These are phyloP conservation scores for Ptychoptera contaminata DNA, from an alignment of 2,888 invertebrate genomes.

Conservation along the genomic window DNA sequence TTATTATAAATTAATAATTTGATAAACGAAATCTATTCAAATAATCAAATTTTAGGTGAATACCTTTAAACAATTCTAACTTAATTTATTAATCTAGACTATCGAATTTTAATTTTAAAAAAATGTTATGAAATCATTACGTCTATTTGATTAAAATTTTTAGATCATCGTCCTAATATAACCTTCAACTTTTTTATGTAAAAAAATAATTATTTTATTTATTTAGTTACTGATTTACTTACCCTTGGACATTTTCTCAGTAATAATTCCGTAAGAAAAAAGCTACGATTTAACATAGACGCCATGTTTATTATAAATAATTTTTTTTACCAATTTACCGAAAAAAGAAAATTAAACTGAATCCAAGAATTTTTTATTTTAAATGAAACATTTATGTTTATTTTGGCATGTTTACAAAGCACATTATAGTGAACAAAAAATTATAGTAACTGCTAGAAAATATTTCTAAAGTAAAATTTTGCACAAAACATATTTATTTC, in stretches of 20 bases:
- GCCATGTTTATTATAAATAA: not conserved
- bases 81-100: no score
- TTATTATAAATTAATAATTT: no score
- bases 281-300: constrained; percentile 4
- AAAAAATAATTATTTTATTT: not conserved
- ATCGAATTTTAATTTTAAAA: no score
- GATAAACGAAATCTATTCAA: no score
- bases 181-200: not conserved
- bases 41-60: no score
- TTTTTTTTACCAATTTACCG: no score
- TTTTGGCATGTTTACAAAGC: not conserved
- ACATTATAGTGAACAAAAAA: not conserved
- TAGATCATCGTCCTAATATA: not conserved
- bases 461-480: not conserved
- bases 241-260: constrained; percentile 10
- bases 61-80: no score
- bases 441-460: not conserved
- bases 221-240: constrained; percentile 2
- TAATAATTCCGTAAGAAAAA: constrained; percentile 11
- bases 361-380: not conserved
- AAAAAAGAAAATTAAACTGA: not conserved
- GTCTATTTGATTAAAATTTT: no score
- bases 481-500: not conserved
- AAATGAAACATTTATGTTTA: not conserved
- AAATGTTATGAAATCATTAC: no score